Conservation (phyloP, 2,113 vertebrate genomes). For the Lichenostomus cassidix region DNA sequence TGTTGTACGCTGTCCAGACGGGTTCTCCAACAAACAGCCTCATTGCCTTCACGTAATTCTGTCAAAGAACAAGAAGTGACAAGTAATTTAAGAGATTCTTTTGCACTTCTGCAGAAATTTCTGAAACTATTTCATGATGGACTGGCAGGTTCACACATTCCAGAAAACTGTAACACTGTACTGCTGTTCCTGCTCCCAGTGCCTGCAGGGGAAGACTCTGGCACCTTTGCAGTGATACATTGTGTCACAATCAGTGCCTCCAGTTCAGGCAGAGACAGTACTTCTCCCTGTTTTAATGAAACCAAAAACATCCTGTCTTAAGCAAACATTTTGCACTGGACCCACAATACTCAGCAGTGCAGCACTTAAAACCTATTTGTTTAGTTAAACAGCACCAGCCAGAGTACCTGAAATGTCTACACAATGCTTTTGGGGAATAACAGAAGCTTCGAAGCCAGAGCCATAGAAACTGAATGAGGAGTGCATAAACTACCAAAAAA, state of each 20-base stretch:
- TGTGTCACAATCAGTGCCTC: not conserved
- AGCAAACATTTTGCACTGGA: not conserved
- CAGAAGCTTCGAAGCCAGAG: not conserved
- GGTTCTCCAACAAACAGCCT: constrained; percentile 91
- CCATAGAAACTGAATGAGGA: not conserved
- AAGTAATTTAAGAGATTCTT: not conserved
- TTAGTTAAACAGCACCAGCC: not conserved
- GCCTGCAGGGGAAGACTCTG: not conserved
- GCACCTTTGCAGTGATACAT: accelerated
- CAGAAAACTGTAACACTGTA: not conserved
- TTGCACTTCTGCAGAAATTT: not conserved
- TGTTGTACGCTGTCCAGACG: constrained; percentile 89
- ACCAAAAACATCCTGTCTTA: not conserved
- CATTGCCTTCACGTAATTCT: constrained; percentile 96
- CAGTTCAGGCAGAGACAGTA: not conserved
- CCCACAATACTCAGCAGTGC: not conserved
- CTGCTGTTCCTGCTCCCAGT: not conserved
- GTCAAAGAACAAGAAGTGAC: not conserved
- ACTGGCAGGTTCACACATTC: not conserved
- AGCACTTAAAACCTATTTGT: not conserved
- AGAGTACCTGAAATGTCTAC: not conserved
- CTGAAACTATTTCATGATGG: not conserved
- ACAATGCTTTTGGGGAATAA: not conserved
- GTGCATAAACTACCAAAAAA: not conserved
- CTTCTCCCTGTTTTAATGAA: not conserved